These are phyloP conservation scores for Sturnus vulgaris DNA, from an alignment of 2,113 vertebrate species.

Conservation along the genomic window DNA sequence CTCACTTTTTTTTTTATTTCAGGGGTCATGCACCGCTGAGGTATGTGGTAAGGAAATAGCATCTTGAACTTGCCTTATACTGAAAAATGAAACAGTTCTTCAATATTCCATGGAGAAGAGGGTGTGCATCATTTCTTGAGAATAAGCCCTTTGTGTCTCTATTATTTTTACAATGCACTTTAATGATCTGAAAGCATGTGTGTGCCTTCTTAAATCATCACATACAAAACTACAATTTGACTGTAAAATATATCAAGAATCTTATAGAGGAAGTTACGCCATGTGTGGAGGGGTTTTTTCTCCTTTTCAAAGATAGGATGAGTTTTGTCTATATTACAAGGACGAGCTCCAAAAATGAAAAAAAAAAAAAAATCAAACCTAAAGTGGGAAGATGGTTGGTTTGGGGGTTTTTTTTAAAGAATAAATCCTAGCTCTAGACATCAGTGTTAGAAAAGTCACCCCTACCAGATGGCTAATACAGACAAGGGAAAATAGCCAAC, in stretches of 20 bases:
- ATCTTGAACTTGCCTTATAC: constrained; percentile 38
- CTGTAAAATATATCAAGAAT: constrained; percentile 71
- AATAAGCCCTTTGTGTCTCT: constrained; percentile 61
- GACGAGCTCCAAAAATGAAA: constrained; percentile 49
- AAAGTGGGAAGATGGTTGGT: background rate
- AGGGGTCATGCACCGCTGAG: constrained; percentile 28
- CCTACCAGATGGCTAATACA: constrained; percentile 69
- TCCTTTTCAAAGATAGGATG: constrained; percentile 53
- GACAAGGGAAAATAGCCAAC: constrained; percentile 67
- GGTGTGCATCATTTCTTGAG: background rate
- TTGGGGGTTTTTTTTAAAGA: background rate
- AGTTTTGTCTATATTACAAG: constrained; percentile 41
- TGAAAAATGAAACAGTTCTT: constrained; percentile 56
- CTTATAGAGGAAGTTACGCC: constrained; percentile 46
- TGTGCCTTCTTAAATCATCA: constrained; percentile 54
- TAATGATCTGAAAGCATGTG: constrained; percentile 53
- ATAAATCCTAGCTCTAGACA: constrained; percentile 41
- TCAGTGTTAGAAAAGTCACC: constrained; percentile 52
- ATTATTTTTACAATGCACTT: constrained; percentile 57
- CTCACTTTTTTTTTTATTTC: background rate
- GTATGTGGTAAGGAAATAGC: constrained; percentile 53
- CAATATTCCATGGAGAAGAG: constrained; percentile 43
- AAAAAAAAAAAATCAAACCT: background rate
- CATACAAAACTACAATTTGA: constrained; percentile 45
- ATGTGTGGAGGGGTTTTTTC: background rate